Conservation (phyloP, 2,888 invertebrate genomes). For the Hypselothyrea guttata region DNA sequence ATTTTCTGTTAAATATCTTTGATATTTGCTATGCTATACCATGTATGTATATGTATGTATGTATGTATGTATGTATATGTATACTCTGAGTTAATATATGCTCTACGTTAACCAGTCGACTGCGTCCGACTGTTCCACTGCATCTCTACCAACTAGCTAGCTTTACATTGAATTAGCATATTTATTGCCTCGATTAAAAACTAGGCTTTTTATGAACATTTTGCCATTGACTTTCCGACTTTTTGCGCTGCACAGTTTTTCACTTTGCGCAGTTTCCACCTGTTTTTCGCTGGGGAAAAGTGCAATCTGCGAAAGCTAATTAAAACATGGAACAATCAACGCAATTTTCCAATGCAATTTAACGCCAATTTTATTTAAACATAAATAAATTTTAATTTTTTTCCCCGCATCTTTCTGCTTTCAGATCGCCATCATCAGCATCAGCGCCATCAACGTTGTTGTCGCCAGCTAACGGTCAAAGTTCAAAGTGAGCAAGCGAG, state of each 20-base stretch:
- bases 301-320: conserved; percentile 48
- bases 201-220: no score
- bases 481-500: conserved; percentile 27
- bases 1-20: conserved; percentile 3
- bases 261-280: no score
- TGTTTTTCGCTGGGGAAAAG: conserved; percentile 14
- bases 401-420: conserved; percentile 38
- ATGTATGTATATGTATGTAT: no score
- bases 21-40: no score
- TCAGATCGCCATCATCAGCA: conserved; percentile 31
- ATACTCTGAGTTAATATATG: no score
- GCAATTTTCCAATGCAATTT: conserved; percentile 48
- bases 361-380: conserved; percentile 40
- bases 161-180: no score
- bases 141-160: no score
- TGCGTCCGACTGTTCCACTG: no score
- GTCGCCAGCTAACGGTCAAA: conserved; percentile 35
- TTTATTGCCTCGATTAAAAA: no score
- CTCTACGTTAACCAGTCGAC: no score
- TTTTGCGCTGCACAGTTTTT: neutral
- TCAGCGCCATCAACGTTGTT: conserved; percentile 29
- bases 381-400: conserved; percentile 4
- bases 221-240: no score
- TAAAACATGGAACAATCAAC: conserved; percentile 53
- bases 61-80: no score